Evolutionary conservation across 2,113 vertebrate species (phyloP).

Genomic region (Orycteropus afer): DNA sequence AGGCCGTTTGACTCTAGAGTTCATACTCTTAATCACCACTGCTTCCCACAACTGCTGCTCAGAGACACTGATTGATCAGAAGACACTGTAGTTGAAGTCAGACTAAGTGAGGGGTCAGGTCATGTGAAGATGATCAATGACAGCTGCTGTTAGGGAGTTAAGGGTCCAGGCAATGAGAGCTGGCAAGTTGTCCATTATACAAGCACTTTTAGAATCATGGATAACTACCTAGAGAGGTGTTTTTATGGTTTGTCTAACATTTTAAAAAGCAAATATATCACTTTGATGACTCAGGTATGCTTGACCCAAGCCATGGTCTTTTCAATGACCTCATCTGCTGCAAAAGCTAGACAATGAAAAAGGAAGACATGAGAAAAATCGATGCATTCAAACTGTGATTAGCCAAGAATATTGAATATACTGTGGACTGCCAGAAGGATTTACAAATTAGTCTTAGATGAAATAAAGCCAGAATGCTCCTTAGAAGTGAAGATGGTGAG

Average conservation of each 20-base stretch:
- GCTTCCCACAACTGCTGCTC: neutral
- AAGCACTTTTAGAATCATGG: neutral
- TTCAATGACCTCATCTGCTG: neutral
- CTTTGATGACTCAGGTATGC: neutral
- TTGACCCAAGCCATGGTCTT: neutral
- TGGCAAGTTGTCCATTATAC: neutral
- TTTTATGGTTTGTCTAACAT: neutral
- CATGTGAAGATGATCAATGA: neutral
- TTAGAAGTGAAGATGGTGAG: no score
- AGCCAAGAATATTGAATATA: neutral
- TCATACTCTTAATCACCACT: neutral
- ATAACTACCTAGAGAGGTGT: neutral
- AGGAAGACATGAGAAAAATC: neutral
- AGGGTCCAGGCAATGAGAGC: neutral
- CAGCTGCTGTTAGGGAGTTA: neutral
- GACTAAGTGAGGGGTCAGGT: neutral
- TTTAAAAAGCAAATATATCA: neutral
- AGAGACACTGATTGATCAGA: neutral
- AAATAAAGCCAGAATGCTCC: neutral
- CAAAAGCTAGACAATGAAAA: no score
- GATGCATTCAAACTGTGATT: neutral
- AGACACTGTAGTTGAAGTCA: neutral
- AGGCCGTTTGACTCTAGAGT: neutral
- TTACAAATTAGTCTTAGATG: neutral
- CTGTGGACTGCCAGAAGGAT: neutral